phyloP scores from a whole-genome alignment of 2,888 invertebrate genomes.

The Pheosia tremula region DNA sequence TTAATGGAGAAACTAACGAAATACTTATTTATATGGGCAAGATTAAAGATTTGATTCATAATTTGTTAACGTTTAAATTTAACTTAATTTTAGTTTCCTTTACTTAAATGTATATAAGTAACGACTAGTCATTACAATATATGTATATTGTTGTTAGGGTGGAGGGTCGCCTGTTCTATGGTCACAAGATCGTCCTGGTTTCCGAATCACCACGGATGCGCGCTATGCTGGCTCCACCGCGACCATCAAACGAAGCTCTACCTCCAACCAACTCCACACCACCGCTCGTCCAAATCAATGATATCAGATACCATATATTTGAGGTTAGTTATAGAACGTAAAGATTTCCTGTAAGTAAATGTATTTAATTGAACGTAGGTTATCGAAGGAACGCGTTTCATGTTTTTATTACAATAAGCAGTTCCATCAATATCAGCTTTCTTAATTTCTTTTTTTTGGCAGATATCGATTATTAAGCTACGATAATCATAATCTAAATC shows the following conservation, averaged over 20 bases:
- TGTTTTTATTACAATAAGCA: no score
- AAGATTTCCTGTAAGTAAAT: not conserved
- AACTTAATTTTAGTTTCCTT: not conserved
- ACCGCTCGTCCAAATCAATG: constrained; percentile 95
- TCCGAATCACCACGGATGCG: constrained; percentile 94
- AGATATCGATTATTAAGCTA: no score
- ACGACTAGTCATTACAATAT: not conserved
- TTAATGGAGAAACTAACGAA: not conserved
- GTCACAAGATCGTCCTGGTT: constrained; percentile 96
- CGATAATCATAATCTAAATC: no score
- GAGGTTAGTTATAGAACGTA: constrained; percentile 83
- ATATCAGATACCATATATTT: constrained; percentile 96
- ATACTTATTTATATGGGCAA: not conserved
- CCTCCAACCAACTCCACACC: constrained; percentile 67
- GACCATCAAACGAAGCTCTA: constrained; percentile 51
- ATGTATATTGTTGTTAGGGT: constrained; percentile 82
- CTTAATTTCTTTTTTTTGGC: no score
- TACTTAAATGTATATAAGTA: not conserved
- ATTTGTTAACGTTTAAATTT: no score
- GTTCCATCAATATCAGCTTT: no score
- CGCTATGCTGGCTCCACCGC: constrained; percentile 88
- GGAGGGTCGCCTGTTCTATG: constrained; percentile 95
- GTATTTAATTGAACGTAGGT: no score
- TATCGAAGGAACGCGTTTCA: no score
- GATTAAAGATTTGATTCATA: no score